Percentiles rank a stretch among this genome's conserved stretches.
Conservation (phyloP, 2,113 vertebrate genomes). For the Oryzias woworae region DNA sequence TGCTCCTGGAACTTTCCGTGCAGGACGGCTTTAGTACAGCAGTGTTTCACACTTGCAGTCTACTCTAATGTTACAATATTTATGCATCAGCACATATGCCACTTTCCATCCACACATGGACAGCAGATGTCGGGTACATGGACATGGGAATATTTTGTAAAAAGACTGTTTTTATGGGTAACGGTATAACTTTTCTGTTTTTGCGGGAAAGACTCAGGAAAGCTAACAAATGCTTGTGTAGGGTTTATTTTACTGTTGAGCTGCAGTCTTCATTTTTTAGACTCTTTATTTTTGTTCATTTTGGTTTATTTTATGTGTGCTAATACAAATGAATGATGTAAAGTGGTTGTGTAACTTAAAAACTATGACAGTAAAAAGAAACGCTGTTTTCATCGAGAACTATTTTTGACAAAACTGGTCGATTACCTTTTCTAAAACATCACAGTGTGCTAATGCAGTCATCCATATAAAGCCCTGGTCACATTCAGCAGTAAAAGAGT, state of each 20-base stretch:
- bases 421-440: too few species aligned
- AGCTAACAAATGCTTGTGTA: conserved; percentile 5
- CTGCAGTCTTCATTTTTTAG: neutral
- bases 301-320: neutral
- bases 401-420: too few species aligned
- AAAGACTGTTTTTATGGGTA: conserved; percentile 46
- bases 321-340: neutral
- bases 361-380: too few species aligned
- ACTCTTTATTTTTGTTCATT: neutral
- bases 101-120: conserved; percentile 46
- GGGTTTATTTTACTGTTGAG: neutral
- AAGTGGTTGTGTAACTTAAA: too few species aligned
- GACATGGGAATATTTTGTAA: conserved; percentile 34
- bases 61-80: conserved; percentile 53
- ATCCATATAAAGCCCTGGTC: too few species aligned
- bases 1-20: conserved; percentile 6
- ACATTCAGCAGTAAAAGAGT: too few species aligned
- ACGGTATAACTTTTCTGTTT: conserved; percentile 16
- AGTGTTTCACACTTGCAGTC: conserved; percentile 40
- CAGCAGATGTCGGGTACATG: conserved; percentile 48
- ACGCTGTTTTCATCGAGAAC: too few species aligned
- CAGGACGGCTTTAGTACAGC: conserved; percentile 2
- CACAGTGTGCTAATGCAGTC: too few species aligned
- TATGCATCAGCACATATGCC: conserved; percentile 59
- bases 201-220: conserved; percentile 9